Evolutionary conservation across 2,888 invertebrate species (phyloP).

Genomic region (Andrena dorsata): DNA sequence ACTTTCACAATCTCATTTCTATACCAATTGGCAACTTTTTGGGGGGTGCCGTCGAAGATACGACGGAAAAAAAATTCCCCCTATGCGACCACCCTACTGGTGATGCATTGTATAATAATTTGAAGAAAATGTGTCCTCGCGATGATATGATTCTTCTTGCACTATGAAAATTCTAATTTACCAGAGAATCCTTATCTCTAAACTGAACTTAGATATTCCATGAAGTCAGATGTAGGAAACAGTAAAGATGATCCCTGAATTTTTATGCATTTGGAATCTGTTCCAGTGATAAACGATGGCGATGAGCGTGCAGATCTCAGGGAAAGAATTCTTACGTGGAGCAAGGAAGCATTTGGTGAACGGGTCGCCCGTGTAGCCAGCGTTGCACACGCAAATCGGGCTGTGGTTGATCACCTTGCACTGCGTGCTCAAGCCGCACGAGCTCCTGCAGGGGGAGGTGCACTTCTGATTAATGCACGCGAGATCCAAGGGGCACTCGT

Average conservation of each 20-base stretch:
- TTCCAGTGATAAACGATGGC: not conserved
- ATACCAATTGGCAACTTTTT: no score
- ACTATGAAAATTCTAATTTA: no score
- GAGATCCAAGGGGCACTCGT: conserved; percentile 92
- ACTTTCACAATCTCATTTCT: no score
- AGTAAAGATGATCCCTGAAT: not conserved
- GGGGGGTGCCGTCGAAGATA: no score
- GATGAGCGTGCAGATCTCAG: conserved; percentile 63
- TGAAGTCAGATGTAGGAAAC: not conserved
- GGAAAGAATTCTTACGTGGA: conserved; percentile 68
- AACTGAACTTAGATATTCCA: no score
- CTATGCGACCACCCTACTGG: no score
- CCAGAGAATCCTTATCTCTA: no score
- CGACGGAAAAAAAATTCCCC: no score
- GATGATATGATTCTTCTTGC: no score
- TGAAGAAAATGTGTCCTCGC: no score
- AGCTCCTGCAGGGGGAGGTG: conserved; percentile 91
- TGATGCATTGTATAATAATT: no score
- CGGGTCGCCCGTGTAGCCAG: conserved; percentile 93
- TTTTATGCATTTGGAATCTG: not conserved
- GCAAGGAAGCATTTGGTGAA: conserved; percentile 87
- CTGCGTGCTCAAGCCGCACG: conserved; percentile 92
- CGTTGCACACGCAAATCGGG: conserved; percentile 92
- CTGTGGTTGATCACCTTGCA: conserved; percentile 94
- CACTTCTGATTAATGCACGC: conserved; percentile 93